A percentile compares a stretch with the other conserved stretches of the same genome.
phyloP scores from a whole-genome alignment of 1,140 invertebrate species.

The Drosophila simulans region DNA sequence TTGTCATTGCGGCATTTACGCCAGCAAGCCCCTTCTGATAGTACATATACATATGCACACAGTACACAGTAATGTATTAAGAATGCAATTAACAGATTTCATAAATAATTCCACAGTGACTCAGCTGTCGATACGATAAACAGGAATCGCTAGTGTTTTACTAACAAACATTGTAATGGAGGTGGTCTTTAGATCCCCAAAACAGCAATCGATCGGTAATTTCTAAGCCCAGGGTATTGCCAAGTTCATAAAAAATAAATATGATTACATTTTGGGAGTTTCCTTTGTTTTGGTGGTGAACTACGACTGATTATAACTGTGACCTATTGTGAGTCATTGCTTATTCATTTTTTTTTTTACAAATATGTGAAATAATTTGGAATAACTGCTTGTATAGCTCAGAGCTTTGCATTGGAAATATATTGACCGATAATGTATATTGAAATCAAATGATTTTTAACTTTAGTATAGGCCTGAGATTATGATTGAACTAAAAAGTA shows the following conservation, averaged over 20 bases:
- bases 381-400: too few species aligned
- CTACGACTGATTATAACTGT: conserved; percentile 1
- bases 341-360: not conserved
- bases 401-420: too few species aligned
- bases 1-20: conserved; percentile 62
- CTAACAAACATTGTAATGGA: conserved; percentile 2
- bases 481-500: not conserved
- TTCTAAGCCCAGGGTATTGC: conserved; percentile 7
- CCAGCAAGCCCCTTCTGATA: conserved; percentile 45
- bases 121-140: conserved; percentile 33
- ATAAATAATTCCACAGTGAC: conserved; percentile 51
- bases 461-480: not conserved
- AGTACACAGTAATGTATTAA: conserved; percentile 12
- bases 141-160: conserved; percentile 18
- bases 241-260: conserved; percentile 11
- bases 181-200: not conserved
- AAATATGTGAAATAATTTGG: too few species aligned
- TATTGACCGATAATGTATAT: too few species aligned
- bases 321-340: conserved; percentile 6
- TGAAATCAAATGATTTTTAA: not conserved
- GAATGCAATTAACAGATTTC: conserved; percentile 65
- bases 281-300: conserved; percentile 10
- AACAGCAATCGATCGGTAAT: conserved; percentile 20
- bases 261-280: conserved; percentile 10
- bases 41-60: conserved; percentile 4